A percentile compares a stretch with the other conserved stretches of the same genome.
Conservation (phyloP, 2,113 vertebrate genomes). For the Lipotes vexillifer region DNA sequence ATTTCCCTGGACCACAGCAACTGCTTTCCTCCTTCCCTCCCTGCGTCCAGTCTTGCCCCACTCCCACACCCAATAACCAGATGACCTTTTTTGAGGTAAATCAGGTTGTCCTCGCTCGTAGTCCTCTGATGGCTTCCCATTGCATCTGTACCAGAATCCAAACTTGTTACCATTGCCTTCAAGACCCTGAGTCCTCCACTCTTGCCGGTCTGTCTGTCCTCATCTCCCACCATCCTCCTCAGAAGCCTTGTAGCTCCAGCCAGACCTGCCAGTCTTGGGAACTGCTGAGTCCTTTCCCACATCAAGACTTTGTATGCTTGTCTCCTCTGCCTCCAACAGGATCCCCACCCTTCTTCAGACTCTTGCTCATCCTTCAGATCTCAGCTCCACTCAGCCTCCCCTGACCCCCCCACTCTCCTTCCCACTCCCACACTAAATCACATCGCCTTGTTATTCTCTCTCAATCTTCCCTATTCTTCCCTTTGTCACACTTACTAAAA, state of each 20-base stretch:
- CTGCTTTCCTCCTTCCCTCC: neutral
- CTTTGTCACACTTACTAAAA: neutral
- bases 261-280: neutral
- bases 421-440: neutral
- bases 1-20: neutral
- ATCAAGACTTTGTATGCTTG: neutral
- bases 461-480: neutral
- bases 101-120: neutral
- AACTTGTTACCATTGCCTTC: neutral
- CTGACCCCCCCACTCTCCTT: neutral
- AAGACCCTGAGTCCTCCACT: neutral
- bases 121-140: neutral
- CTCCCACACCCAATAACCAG: neutral
- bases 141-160: neutral
- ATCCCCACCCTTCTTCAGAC: neutral
- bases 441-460: neutral
- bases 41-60: neutral
- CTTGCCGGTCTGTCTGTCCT: neutral
- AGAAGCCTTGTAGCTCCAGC: neutral
- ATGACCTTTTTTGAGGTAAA: neutral
- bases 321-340: neutral
- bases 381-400: neutral
- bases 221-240: neutral
- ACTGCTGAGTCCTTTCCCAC: neutral
- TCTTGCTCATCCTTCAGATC: neutral